phyloP scores from a whole-genome alignment of 2,888 invertebrate species.

The Ormyrus labotus region DNA sequence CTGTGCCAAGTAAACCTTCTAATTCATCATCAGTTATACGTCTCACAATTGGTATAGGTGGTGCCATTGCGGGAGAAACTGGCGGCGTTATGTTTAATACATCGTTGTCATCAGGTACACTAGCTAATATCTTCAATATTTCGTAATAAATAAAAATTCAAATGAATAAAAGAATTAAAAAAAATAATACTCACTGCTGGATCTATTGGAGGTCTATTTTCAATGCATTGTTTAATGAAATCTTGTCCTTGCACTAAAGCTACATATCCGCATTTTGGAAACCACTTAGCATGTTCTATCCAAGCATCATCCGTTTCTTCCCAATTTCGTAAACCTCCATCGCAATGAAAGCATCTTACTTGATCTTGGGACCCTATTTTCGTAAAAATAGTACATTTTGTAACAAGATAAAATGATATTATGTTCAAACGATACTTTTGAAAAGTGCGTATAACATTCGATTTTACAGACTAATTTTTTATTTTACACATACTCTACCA shows the following conservation, averaged over 20 bases:
- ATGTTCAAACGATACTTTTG: neutral
- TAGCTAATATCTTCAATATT: slow-evolving; percentile 37
- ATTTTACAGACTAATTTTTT: neutral
- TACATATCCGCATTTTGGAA: slow-evolving; percentile 91
- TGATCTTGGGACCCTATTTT: slow-evolving; percentile 81
- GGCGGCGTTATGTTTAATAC: slow-evolving; percentile 56
- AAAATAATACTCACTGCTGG: slow-evolving; percentile 61
- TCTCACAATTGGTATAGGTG: slow-evolving; percentile 56
- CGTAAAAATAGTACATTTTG: neutral
- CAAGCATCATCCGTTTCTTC: slow-evolving; percentile 93
- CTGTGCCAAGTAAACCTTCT: slow-evolving; percentile 68
- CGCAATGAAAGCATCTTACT: slow-evolving; percentile 96
- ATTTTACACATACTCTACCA: slow-evolving; percentile 2
- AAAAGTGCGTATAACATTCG: neutral
- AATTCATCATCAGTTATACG: slow-evolving; percentile 69
- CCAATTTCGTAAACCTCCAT: slow-evolving; percentile 94
- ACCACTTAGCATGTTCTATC: slow-evolving; percentile 96
- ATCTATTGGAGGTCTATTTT: slow-evolving; percentile 68
- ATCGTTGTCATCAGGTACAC: slow-evolving; percentile 29
- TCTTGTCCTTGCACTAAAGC: slow-evolving; percentile 87
- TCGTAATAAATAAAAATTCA: slow-evolving; percentile 11
- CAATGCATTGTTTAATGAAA: slow-evolving; percentile 80
- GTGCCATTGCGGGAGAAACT: slow-evolving; percentile 55
- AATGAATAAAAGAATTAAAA: neutral
- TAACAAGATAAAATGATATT: neutral